A percentile compares a stretch with the other conserved stretches of the same genome.
Conservation (phyloP, 2,113 vertebrate genomes). For the Poeciliopsis occidentalis region DNA sequence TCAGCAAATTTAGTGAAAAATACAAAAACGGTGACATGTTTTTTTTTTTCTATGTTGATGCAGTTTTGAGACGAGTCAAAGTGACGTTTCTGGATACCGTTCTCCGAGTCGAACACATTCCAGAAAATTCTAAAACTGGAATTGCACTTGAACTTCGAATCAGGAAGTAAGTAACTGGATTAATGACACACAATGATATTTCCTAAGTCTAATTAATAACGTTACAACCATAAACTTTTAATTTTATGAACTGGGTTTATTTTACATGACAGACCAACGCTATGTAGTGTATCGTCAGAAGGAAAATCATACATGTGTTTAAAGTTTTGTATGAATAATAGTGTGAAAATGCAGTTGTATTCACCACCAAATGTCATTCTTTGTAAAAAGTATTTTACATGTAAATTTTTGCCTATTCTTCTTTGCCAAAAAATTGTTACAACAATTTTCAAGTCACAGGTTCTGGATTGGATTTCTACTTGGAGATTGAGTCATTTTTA, state of each 20-base stretch:
- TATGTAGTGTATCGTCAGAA: background rate
- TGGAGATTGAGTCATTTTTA: background rate
- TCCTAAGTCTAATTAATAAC: background rate
- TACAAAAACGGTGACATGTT: background rate
- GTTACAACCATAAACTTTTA: background rate
- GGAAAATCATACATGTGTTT: background rate
- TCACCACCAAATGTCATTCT: no score
- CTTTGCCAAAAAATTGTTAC: no score
- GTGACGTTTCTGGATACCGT: conserved; percentile 95
- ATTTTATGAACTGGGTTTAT: background rate
- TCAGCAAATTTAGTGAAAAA: background rate
- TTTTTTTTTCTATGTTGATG: conserved; percentile 35
- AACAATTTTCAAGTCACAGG: no score
- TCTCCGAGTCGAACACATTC: conserved; percentile 92
- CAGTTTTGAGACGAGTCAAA: conserved; percentile 95
- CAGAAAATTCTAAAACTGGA: conserved; percentile 96
- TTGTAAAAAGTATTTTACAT: background rate
- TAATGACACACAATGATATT: background rate
- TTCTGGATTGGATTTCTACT: no score
- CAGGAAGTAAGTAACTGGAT: conserved; percentile 82
- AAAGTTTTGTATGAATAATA: background rate
- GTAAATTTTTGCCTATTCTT: background rate
- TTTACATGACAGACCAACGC: background rate
- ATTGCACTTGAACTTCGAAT: conserved; percentile 93
- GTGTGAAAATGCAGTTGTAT: no score